Conservation (phyloP, 2,888 invertebrate genomes). For the Barypeithes pellucidus region DNA sequence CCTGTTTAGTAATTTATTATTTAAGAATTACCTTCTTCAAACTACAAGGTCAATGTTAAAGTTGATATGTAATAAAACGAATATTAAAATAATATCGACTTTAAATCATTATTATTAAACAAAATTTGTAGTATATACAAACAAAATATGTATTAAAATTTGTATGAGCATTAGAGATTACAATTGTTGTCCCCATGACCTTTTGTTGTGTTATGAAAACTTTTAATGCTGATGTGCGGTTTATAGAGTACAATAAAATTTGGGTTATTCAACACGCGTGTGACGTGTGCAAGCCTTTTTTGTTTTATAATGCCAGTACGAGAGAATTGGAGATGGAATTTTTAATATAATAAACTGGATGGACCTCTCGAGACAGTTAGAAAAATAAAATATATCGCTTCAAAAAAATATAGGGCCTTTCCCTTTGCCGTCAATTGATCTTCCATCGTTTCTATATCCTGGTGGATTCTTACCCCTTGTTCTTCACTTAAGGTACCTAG, state of each 20-base stretch:
- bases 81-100: constrained; percentile 5
- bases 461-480: too few relatives aligned
- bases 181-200: constrained; percentile 6
- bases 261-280: background rate
- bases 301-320: too few relatives aligned
- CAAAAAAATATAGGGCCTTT: too few relatives aligned
- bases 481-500: too few relatives aligned
- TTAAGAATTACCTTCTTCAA: background rate
- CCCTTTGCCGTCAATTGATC: too few relatives aligned
- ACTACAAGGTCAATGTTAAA: constrained; percentile 12
- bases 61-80: background rate
- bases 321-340: too few relatives aligned
- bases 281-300: too few relatives aligned
- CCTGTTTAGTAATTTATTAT: too few relatives aligned
- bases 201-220: constrained; percentile 16
- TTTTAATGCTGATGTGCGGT: background rate
- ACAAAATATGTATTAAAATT: constrained; percentile 2
- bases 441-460: too few relatives aligned
- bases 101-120: background rate
- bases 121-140: background rate
- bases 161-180: constrained; percentile 2
- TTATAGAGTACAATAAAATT: background rate
- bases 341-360: too few relatives aligned
- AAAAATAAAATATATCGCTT: too few relatives aligned
- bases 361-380: too few relatives aligned